Evolutionary conservation across 2,888 invertebrate genomes (phyloP).

Genomic region (Eilema depressum): DNA sequence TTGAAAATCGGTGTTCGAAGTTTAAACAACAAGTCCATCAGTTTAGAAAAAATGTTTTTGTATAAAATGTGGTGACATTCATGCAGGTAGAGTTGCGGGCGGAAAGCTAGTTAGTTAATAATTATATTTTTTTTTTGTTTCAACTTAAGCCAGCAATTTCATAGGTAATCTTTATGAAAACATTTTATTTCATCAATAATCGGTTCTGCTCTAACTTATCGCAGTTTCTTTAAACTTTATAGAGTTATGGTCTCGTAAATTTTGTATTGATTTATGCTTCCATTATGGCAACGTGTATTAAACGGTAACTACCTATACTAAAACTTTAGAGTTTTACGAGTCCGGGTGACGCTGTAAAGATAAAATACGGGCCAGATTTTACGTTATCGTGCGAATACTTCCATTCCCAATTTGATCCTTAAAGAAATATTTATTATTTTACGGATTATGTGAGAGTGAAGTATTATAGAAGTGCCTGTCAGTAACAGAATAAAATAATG

Average conservation of each 20-base stretch:
- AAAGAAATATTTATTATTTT: neutral
- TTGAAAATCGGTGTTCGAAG: too few species aligned
- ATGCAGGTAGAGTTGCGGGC: too few species aligned
- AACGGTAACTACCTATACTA: conserved; percentile 17
- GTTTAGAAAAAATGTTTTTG: too few species aligned
- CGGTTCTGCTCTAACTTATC: neutral
- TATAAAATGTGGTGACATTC: too few species aligned
- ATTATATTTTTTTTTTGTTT: too few species aligned
- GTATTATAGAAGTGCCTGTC: too few species aligned
- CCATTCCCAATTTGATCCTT: neutral
- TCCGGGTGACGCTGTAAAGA: conserved; percentile 9
- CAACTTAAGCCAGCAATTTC: too few species aligned
- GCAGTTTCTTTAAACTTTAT: conserved; percentile 17
- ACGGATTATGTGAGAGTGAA: neutral
- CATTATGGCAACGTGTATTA: conserved; percentile 28
- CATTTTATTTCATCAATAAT: neutral
- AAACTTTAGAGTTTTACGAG: conserved; percentile 32
- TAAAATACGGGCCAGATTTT: conserved; percentile 30
- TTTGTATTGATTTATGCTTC: conserved; percentile 42
- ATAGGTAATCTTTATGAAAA: neutral
- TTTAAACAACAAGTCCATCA: too few species aligned
- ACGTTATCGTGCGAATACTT: neutral
- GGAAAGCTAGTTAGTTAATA: too few species aligned
- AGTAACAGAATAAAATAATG: too few species aligned
- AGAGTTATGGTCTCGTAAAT: conserved; percentile 35